phyloP scores from a whole-genome alignment of 2,113 vertebrate species.

The Callopanchax toddi region DNA sequence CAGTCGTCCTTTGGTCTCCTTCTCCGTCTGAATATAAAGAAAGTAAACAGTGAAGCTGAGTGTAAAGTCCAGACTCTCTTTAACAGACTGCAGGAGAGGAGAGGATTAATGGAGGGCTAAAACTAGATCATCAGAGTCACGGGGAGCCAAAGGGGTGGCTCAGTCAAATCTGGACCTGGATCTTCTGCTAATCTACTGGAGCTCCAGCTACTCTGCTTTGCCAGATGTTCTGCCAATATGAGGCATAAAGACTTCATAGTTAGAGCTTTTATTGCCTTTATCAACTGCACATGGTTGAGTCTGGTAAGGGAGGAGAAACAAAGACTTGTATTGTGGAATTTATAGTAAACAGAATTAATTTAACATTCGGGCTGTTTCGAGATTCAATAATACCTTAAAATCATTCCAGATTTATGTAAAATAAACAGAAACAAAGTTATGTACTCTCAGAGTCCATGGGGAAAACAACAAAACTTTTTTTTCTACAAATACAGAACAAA shows the following conservation, averaged over 20 bases:
- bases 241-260: constrained; percentile 5
- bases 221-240: constrained; percentile 15
- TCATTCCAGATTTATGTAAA: not conserved
- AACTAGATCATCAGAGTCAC: constrained; percentile 38
- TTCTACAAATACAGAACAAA: too few species aligned
- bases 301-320: constrained; percentile 5
- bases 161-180: constrained; percentile 28
- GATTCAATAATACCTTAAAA: not conserved
- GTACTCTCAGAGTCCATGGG: too few species aligned
- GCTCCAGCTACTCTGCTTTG: constrained; percentile 4
- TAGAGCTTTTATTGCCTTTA: constrained; percentile 1
- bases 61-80: constrained; percentile 8
- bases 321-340: not conserved
- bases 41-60: constrained; percentile 36
- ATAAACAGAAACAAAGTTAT: too few species aligned
- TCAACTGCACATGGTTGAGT: not conserved
- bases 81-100: constrained; percentile 24
- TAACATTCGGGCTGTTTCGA: not conserved
- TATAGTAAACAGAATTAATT: not conserved
- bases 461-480: too few species aligned
- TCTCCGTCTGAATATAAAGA: constrained; percentile 19
- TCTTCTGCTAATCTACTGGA: constrained; percentile 46
- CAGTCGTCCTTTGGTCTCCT: not conserved
- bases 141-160: constrained; percentile 37
- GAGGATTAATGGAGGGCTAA: constrained; percentile 54